Evolutionary conservation across 2,797 vertebrate genomes (phyloP).

Genomic region (Xiphophorus birchmanni): DNA sequence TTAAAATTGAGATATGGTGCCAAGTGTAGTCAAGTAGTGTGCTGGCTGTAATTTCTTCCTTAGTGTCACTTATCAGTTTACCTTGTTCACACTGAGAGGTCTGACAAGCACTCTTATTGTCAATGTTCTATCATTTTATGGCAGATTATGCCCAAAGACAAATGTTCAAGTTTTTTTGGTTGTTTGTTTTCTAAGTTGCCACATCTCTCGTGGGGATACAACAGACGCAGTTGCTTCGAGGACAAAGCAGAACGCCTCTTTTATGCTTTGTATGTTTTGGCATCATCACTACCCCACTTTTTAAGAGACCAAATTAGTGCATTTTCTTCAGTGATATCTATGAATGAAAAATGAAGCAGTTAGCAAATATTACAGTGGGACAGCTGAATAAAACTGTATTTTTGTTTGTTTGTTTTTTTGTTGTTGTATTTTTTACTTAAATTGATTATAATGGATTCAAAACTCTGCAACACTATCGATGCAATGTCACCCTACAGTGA

Average conservation of each 20-base stretch:
- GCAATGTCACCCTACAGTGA: neutral
- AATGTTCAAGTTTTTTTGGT: neutral
- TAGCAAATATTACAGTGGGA: neutral
- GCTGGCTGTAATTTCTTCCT: neutral
- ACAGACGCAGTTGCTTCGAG: neutral
- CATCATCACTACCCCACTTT: neutral
- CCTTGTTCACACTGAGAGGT: conserved; percentile 24
- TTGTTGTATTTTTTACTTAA: neutral
- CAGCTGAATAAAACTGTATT: neutral
- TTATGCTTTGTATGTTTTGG: neutral
- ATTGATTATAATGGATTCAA: neutral
- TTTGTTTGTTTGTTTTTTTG: no score
- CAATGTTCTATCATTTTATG: neutral
- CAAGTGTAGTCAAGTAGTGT: neutral
- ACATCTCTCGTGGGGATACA: neutral
- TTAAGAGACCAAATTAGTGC: neutral
- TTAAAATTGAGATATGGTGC: neutral
- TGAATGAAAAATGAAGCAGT: neutral
- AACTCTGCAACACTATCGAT: neutral
- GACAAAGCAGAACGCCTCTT: neutral
- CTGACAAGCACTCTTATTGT: conserved; percentile 5
- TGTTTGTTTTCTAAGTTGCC: neutral
- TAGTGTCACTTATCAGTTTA: neutral
- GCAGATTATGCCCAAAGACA: neutral
- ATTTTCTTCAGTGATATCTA: neutral